Evolutionary conservation across 2,888 invertebrate genomes (phyloP), one percentile per base, ranked within the genome.

Genomic region (Rhaphigaster nebulosa): DNA sequence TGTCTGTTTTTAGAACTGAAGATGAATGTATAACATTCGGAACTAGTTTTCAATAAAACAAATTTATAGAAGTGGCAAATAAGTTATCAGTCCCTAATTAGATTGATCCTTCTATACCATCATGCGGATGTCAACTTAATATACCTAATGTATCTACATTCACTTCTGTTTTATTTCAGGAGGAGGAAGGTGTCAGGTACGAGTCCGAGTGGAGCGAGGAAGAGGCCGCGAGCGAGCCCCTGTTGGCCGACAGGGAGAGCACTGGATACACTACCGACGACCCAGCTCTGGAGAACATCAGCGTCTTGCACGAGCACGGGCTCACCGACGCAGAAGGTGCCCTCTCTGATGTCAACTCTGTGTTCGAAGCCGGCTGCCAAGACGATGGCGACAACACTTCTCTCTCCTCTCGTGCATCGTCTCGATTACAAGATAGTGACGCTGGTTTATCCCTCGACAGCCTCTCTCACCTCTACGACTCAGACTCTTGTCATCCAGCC

Each of bases 251-350:
- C 92, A 93, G 94, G 88, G 95, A 95, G 92, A 97, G 97, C 92
- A 97, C 97, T 1, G 97, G 97, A 50, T 97, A 97, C 93, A 97
- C 97, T n/a, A 97, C 97, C 0, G 97, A 97, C 94, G 97, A 97
- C 94, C 97, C 97, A 0, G 97, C 97, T 29, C 94, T 97, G 23
- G 97, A 97, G 94, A 97, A 97, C 94, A 96, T 97, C 89, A 97
- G 97, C 76, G 96, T 97, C 95, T 94, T 97, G 34, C 97, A 97
- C 94, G 97, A 97, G 94, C 96, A 97, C 38, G 97, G 97, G 18
- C 95, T 97, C 87, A 97, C 97, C 2, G 97, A 97, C 94, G 97
- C 97, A 20, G 97, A 98, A 95, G 97, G 95, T 91, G 97, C 97
- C 50, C 95, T 97, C 91, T 97, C 97, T 93, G 97, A 97, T 94